A percentile compares a stretch with the other conserved stretches of the same genome.
Conservation (phyloP, 2,797 vertebrate species). For the Acropternis orthonyx region DNA sequence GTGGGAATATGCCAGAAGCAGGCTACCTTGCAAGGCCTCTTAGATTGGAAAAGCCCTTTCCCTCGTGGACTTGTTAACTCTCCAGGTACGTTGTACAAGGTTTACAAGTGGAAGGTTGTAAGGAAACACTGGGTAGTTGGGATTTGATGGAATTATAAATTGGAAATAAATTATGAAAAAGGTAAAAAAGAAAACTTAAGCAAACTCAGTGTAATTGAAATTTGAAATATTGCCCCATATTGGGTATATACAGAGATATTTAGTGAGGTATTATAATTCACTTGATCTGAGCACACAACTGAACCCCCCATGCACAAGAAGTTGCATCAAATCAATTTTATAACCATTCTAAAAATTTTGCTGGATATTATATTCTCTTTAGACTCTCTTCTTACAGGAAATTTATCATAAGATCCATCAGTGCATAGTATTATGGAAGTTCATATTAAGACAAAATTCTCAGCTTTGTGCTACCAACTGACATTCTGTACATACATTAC, state of each 20-base stretch:
- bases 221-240: background rate
- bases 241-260: background rate
- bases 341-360: background rate
- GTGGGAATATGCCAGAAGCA: background rate
- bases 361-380: background rate
- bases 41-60: background rate
- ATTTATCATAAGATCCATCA: background rate
- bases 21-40: background rate
- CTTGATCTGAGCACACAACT: background rate
- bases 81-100: background rate
- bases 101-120: background rate
- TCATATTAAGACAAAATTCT: conserved; percentile 1
- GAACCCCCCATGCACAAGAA: background rate
- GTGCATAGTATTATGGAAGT: background rate
- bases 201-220: background rate
- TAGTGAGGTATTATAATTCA: background rate
- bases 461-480: conserved; percentile 14
- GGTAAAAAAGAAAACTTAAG: background rate
- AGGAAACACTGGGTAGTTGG: background rate
- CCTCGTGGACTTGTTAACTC: background rate
- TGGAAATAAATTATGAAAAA: background rate
- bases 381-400: background rate
- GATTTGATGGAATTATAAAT: background rate
- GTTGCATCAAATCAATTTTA: background rate
- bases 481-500: background rate